A percentile compares a stretch with the other conserved stretches of the same genome.
Conservation (phyloP, 2,888 invertebrate species). For the Calameuta idolon region DNA sequence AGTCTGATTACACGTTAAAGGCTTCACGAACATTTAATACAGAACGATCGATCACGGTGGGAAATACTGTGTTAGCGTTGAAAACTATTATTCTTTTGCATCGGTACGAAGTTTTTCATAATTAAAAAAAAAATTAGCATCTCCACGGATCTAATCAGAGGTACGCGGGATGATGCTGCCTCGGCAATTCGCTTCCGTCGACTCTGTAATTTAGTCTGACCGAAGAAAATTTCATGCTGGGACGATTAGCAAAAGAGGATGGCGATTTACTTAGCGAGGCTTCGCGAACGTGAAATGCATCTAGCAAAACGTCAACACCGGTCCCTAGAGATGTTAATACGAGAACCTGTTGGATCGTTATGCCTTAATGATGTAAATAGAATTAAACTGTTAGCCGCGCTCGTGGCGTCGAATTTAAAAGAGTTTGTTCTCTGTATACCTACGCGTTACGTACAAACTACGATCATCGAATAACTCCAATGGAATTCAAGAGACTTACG, state of each 20-base stretch:
- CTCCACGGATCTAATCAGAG: background rate
- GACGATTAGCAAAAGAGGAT: background rate
- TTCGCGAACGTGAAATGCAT: background rate
- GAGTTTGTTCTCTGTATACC: background rate
- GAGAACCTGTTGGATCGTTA: conserved; percentile 30
- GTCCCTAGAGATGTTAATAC: conserved; percentile 13
- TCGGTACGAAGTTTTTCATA: background rate
- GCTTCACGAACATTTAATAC: background rate
- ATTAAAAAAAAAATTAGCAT: background rate
- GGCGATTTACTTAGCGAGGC: background rate
- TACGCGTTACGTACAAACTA: background rate
- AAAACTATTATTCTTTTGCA: background rate
- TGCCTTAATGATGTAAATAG: conserved; percentile 4
- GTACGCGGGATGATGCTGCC: background rate
- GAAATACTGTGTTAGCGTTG: background rate
- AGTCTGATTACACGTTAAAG: background rate
- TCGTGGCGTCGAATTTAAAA: background rate
- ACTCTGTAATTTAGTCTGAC: background rate
- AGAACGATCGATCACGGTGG: background rate
- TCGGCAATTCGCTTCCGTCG: background rate
- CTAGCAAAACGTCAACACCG: background rate
- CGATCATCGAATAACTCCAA: background rate
- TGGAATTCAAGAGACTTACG: background rate
- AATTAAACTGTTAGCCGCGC: background rate
- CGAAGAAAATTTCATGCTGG: background rate